Conservation (phyloP, 2,113 vertebrate genomes). For the cattle (Bos taurus) region ARS-UCD2.0 NC_037342.1:43957001-43957500, state of each 20-base stretch:
- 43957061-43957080: no score
- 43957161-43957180: no score
- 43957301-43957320: neutral
- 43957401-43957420: neutral
- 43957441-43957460: neutral
- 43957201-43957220: no score
- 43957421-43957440: neutral
- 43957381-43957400: neutral
- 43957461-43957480: neutral
- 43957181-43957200: no score
- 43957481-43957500: neutral
- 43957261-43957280: neutral
- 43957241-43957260: no score
- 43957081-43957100: accelerated
- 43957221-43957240: no score
- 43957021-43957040: no score
- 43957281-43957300: neutral
- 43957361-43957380: neutral
- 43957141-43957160: no score
- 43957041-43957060: no score
- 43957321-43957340: neutral
- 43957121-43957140: no score
- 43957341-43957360: neutral
- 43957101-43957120: no score
- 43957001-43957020: no score